Percentiles rank a stretch among this genome's conserved stretches.
These are phyloP conservation scores for Charina bottae DNA, from an alignment of 2,113 vertebrate genomes.

Conservation along the genomic window DNA sequence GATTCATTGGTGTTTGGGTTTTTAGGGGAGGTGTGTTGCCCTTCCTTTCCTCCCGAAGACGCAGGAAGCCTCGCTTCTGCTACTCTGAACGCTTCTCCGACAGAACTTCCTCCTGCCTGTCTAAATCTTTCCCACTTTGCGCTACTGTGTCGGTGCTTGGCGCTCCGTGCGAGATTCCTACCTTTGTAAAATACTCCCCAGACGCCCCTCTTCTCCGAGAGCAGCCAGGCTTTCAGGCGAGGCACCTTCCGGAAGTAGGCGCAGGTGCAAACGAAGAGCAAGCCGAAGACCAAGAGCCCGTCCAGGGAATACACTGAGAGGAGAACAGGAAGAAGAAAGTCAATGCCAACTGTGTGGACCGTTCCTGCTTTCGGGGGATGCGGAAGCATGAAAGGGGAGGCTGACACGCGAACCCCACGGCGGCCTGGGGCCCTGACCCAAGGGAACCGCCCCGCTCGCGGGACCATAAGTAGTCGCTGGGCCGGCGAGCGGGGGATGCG, in stretches of 20 bases:
- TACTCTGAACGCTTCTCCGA: neutral
- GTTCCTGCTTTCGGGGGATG: neutral
- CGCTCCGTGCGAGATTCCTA: constrained; percentile 44
- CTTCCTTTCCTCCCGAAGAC: neutral
- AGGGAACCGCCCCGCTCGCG: neutral
- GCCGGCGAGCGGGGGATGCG: neutral
- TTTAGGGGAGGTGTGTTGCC: neutral
- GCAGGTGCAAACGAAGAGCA: constrained; percentile 94
- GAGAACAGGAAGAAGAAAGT: neutral
- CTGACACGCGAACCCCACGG: neutral
- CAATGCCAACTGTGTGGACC: too few species aligned
- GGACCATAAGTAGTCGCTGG: too few species aligned
- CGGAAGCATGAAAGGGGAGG: neutral
- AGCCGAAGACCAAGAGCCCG: constrained; percentile 91
- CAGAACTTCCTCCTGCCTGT: neutral
- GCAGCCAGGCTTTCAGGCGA: constrained; percentile 89
- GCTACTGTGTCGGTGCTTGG: neutral
- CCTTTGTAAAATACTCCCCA: constrained; percentile 98
- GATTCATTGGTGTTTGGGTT: neutral
- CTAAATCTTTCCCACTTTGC: neutral
- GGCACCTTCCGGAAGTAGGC: constrained; percentile 96
- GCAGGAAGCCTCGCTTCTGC: neutral
- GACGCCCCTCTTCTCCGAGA: constrained; percentile 91
- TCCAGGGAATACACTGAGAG: constrained; percentile 89
- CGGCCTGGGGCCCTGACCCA: neutral